Conservation (phyloP, 2,888 invertebrate species). For the Mechanitis messenoides region DNA sequence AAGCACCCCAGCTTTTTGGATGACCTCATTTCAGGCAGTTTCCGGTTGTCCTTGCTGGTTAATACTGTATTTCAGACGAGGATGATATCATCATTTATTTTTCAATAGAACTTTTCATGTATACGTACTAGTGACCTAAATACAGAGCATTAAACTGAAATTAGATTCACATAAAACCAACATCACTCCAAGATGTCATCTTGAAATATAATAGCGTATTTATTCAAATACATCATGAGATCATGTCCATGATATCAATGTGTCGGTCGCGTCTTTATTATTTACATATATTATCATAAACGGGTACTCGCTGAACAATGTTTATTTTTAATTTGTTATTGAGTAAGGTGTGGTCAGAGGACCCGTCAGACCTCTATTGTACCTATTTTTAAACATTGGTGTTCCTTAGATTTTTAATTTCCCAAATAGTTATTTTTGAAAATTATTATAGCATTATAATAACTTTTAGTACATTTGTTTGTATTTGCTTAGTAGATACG, state of each 20-base stretch:
- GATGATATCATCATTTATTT: constrained; percentile 13
- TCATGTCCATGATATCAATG: constrained; percentile 54
- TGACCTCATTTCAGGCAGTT: constrained; percentile 25
- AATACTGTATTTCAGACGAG: constrained; percentile 11
- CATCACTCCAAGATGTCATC: constrained; percentile 67
- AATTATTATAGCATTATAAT: too few relatives aligned
- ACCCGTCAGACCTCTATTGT: neutral
- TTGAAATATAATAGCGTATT: constrained; percentile 52
- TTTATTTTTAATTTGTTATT: neutral
- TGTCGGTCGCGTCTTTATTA: constrained; percentile 16
- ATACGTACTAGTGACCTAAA: constrained; percentile 47
- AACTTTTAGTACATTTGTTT: too few relatives aligned
- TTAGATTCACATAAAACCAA: constrained; percentile 55
- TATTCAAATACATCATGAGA: constrained; percentile 18
- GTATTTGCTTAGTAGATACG: too few relatives aligned
- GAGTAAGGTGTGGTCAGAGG: neutral
- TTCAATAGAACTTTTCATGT: neutral
- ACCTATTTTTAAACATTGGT: neutral
- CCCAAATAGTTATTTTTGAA: too few relatives aligned
- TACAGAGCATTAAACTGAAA: constrained; percentile 57
- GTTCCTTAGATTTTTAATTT: too few relatives aligned
- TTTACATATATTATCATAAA: neutral
- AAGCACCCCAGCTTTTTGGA: constrained; percentile 18
- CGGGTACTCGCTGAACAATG: neutral
- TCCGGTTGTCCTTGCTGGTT: constrained; percentile 18